These are phyloP conservation scores for Troilus luridus DNA, from an alignment of 2,888 invertebrate genomes.

Conservation along the genomic window DNA sequence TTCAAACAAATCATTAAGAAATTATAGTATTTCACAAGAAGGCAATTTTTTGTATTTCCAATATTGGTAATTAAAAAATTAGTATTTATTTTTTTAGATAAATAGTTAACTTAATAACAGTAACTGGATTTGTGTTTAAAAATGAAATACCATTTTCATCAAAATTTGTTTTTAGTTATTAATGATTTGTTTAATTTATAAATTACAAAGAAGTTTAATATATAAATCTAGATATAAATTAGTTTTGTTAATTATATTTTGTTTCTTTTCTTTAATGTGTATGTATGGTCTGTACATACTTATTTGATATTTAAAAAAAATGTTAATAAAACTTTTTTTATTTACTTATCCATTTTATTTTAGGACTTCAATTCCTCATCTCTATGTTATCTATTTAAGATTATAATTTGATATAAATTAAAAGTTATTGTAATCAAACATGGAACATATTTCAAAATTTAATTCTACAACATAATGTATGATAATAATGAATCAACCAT, in stretches of 20 bases:
- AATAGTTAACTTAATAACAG: not conserved
- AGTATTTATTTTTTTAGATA: not conserved
- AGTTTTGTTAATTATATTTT: slow-evolving; percentile 22
- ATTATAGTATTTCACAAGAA: not conserved
- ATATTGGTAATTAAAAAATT: not conserved
- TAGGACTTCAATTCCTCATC: not conserved
- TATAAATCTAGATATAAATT: not conserved
- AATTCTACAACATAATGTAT: not conserved
- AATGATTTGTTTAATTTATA: not conserved
- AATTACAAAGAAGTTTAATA: not conserved
- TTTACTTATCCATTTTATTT: not conserved
- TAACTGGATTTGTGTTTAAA: not conserved
- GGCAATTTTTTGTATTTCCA: not conserved
- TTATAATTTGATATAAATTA: not conserved
- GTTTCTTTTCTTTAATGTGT: slow-evolving; percentile 2
- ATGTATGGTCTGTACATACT: not conserved
- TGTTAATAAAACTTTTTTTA: slow-evolving; percentile 5
- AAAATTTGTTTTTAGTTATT: not conserved
- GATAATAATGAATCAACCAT: not conserved
- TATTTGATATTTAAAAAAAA: not conserved
- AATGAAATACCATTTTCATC: not conserved
- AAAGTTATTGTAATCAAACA: not conserved
- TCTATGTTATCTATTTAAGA: not conserved
- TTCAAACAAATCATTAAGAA: not conserved
- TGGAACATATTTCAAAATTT: not conserved